phyloP scores from a whole-genome alignment of 2,797 vertebrate genomes.

The Acrocephalus scirpaceus region DNA sequence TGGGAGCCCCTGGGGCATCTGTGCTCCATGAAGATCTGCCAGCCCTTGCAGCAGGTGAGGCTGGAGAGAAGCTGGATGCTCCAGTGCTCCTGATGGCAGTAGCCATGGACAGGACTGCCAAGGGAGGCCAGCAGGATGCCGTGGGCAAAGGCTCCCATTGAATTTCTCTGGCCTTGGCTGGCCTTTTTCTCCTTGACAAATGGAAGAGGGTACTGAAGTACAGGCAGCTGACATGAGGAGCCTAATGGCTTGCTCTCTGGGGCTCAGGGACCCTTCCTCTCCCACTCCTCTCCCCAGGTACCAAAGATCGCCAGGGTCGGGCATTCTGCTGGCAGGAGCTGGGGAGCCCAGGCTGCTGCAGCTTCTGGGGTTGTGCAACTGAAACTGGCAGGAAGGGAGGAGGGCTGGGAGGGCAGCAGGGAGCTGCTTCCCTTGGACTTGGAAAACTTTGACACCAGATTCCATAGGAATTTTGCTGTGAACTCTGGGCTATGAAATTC shows the following conservation, averaged over 20 bases:
- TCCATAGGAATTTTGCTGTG: neutral
- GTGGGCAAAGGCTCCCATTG: neutral
- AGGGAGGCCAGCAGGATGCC: neutral
- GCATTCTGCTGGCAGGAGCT: neutral
- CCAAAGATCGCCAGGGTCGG: accelerated
- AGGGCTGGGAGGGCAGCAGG: neutral
- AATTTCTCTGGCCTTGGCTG: neutral
- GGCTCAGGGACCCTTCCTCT: neutral
- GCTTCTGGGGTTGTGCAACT: neutral
- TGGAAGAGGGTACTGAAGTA: neutral
- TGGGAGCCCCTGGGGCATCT: neutral
- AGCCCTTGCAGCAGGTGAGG: neutral
- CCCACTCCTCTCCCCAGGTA: accelerated
- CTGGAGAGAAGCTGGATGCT: neutral
- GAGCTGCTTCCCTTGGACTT: neutral
- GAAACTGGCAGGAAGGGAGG: neutral
- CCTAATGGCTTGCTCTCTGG: neutral
- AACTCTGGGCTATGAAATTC: neutral
- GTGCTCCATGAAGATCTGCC: neutral
- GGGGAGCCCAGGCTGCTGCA: neutral
- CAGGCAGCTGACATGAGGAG: neutral
- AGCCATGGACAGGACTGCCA: neutral
- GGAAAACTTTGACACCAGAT: neutral
- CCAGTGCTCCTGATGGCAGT: neutral
- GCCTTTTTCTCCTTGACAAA: neutral